Evolutionary conservation across 2,888 invertebrate species (phyloP).

Genomic region (Coenonympha arcania): DNA sequence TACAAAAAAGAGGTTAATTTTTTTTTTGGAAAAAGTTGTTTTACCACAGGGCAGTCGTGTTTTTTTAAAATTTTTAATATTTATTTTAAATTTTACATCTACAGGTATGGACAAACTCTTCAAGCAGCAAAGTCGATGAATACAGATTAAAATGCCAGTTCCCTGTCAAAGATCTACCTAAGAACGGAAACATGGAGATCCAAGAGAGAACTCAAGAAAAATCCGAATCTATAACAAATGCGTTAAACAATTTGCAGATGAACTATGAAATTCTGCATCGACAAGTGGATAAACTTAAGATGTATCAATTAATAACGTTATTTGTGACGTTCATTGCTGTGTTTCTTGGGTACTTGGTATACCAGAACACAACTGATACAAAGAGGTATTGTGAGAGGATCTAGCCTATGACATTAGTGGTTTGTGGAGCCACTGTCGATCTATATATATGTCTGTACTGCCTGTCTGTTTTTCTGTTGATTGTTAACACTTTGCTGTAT

Average conservation of each 20-base stretch:
- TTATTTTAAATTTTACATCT: too few species aligned
- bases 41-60: too few species aligned
- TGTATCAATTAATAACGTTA: conserved; percentile 51
- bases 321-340: conserved; percentile 46
- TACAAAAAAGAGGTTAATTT: too few species aligned
- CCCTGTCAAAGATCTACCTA: conserved; percentile 56
- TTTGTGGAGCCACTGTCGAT: conserved; percentile 45
- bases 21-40: too few species aligned
- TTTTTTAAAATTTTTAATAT: too few species aligned
- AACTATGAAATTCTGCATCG: conserved; percentile 49
- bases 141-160: conserved; percentile 82
- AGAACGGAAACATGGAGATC: conserved; percentile 47
- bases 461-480: conserved; percentile 29
- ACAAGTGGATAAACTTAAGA: conserved; percentile 49
- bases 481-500: conserved; percentile 40
- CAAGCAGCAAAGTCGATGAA: conserved; percentile 77
- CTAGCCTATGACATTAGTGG: conserved; percentile 56
- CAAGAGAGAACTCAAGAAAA: conserved; percentile 77
- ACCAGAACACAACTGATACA: conserved; percentile 43
- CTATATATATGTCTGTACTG: conserved; percentile 34
- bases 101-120: conserved; percentile 83
- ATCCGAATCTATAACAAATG: conserved; percentile 82
- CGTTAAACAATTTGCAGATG: conserved; percentile 61
- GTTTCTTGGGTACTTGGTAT: conserved; percentile 49
- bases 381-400: conserved; percentile 53